phyloP scores from a whole-genome alignment of 2,888 invertebrate genomes.

The Linyphia triangularis region DNA sequence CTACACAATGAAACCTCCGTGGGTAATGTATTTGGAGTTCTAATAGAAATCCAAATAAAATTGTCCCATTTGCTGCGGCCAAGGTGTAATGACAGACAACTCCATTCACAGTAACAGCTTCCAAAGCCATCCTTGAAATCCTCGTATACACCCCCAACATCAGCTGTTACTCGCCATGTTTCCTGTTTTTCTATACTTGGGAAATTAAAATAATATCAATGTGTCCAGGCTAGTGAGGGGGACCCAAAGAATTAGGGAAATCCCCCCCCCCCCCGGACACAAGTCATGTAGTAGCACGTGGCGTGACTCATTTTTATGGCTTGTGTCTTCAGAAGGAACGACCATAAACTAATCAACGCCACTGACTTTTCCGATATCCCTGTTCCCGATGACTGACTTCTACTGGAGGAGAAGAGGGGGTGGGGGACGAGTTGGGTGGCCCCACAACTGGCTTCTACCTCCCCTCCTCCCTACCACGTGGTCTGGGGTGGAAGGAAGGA shows the following conservation, averaged over 20 bases:
- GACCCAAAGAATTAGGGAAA: conserved; percentile 23
- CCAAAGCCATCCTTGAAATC: not conserved
- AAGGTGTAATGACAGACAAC: not conserved
- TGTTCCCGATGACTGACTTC: conserved; percentile 46
- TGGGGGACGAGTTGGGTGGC: conserved; percentile 56
- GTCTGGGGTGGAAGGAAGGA: conserved; percentile 20
- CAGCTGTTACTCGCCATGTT: not conserved
- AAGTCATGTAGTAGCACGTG: conserved; percentile 54
- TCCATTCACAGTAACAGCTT: conserved; percentile 36
- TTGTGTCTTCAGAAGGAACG: conserved; percentile 27
- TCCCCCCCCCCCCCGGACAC: conserved; percentile 13
- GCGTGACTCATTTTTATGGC: conserved; percentile 69
- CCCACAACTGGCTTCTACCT: not conserved
- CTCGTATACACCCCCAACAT: not conserved
- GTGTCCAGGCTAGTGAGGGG: not conserved
- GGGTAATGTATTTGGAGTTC: no score
- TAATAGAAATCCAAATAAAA: conserved; percentile 24
- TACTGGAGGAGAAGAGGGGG: not conserved
- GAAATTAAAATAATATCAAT: conserved; percentile 70
- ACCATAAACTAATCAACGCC: conserved; percentile 70
- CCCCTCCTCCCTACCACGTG: conserved; percentile 29
- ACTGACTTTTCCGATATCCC: conserved; percentile 6
- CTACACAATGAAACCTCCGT: no score
- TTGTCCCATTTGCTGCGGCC: not conserved
- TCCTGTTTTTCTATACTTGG: conserved; percentile 33